phyloP scores from a whole-genome alignment of 2,797 vertebrate species.

The Pipistrellus kuhlii region DNA sequence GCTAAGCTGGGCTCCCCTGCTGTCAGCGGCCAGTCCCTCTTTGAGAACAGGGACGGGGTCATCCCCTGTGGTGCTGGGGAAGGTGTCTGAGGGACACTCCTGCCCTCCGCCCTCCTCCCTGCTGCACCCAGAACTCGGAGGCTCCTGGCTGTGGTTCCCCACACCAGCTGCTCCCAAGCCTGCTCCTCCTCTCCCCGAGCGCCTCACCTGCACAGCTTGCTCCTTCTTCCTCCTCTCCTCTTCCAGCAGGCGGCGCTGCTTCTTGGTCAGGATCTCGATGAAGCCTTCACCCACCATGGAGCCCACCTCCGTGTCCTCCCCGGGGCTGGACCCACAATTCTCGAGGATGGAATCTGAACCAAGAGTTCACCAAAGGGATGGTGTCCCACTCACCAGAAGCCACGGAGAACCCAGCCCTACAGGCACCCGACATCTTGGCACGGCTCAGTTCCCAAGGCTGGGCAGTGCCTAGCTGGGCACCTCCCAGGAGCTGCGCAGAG shows the following conservation, averaged over 20 bases:
- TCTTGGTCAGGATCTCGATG: conserved; percentile 96
- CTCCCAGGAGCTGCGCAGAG: rapidly evolving
- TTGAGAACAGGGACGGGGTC: neutral
- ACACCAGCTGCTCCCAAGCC: rapidly evolving
- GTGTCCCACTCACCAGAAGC: neutral
- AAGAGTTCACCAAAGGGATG: neutral
- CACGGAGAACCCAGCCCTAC: neutral
- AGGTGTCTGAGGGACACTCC: rapidly evolving
- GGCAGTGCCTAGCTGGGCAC: neutral
- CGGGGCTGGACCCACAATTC: conserved; percentile 79
- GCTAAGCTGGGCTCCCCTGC: rapidly evolving
- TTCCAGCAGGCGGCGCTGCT: conserved; percentile 95
- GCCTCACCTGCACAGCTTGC: conserved; percentile 91
- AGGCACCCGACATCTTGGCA: neutral
- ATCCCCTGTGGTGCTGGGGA: too few relatives aligned
- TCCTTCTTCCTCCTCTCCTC: conserved; percentile 97
- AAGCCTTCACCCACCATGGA: conserved; percentile 91
- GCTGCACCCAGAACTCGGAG: neutral
- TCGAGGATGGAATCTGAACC: conserved; percentile 87
- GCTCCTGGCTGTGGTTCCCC: neutral
- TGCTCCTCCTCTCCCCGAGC: rapidly evolving
- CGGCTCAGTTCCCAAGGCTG: neutral
- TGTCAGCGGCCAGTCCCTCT: neutral
- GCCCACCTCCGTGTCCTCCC: conserved; percentile 91
- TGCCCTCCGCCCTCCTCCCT: neutral